Base-by-base conservation (phyloP, 2,888 invertebrate genomes). In the Lissonota sp. region DNA sequence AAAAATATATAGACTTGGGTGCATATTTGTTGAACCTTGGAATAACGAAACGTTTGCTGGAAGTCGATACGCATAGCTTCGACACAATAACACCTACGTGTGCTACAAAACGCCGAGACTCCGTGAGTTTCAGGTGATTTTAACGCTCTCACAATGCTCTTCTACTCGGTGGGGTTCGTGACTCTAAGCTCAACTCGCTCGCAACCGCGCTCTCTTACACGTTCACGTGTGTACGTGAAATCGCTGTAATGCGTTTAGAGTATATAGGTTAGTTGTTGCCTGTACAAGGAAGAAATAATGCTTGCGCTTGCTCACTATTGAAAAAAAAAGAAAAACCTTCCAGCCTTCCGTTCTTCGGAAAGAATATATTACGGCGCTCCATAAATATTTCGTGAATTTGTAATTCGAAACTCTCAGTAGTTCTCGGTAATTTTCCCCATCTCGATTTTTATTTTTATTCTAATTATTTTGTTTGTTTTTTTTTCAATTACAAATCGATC, bases 121-220 rank as follows among this genome's bases (percentile, higher is more conserved):
- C 12, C 53, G 53, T 53, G 44, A 69, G 73, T 81, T 81, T 77
- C 74, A 83, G 80, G 83, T 84, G 84, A 86, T 82, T 86, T 85
- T 58, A 86, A 86, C 75, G 84, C 83, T 70, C 72, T 83, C 79
- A 79, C 80, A 76, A 64, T 63, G 58, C 12, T 14, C 8, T 16
- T 58, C 64, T 44, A 77, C 73, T 51, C 63, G 46, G 26, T 26
- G 26, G 57, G 53, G 49, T 71, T 42, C 76, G 79, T 73, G 75
- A 79, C 75, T 70, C 73, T 46, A 57, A 53, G 55, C 10, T 46
- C 26, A 37, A 5, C 53, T 42, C 49, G 57, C 44, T 71, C 14
- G 14, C 53, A 53, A n/a, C 71, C 37, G 55, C 55, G 40, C 55
- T 16, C 71, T 37, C 46, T 55, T n/a, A 39, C 40, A 39, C 53